These are phyloP conservation scores for Tringa solitaria DNA, from an alignment of 2,113 vertebrate species.

Conservation along the genomic window DNA sequence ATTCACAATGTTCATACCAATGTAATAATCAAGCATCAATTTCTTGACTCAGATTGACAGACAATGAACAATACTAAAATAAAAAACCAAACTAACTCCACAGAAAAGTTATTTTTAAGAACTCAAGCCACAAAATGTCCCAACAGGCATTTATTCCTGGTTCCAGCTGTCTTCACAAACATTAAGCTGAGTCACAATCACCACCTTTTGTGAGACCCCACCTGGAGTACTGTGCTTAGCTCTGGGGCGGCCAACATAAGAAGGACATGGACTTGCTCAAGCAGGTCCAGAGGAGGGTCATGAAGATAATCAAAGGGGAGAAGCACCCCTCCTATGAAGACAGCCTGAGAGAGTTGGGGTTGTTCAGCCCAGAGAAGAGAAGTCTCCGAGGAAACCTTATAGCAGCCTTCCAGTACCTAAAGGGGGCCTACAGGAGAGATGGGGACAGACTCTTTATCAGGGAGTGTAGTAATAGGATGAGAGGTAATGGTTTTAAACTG, in stretches of 20 bases:
- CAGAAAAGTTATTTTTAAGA: neutral
- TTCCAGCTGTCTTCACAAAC: neutral
- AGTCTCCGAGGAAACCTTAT: neutral
- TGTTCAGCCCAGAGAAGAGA: neutral
- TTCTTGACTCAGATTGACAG: neutral
- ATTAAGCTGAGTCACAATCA: neutral
- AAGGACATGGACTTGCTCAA: neutral
- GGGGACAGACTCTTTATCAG: neutral
- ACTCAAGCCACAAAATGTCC: neutral
- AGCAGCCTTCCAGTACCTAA: neutral
- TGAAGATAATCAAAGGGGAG: neutral
- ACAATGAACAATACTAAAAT: neutral
- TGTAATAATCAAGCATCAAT: neutral
- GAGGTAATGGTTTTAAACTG: neutral
- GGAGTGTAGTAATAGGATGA: neutral
- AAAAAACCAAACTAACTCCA: neutral
- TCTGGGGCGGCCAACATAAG: neutral
- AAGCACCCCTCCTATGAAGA: neutral
- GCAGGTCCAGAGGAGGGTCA: neutral
- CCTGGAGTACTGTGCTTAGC: neutral
- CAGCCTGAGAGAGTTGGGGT: neutral
- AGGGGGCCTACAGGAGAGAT: neutral
- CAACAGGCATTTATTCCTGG: neutral
- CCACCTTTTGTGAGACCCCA: neutral
- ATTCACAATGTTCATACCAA: neutral